A percentile compares a stretch with the other conserved stretches of the same genome.
phyloP scores from a whole-genome alignment of 2,797 vertebrate species.

The Anabas testudineus region DNA sequence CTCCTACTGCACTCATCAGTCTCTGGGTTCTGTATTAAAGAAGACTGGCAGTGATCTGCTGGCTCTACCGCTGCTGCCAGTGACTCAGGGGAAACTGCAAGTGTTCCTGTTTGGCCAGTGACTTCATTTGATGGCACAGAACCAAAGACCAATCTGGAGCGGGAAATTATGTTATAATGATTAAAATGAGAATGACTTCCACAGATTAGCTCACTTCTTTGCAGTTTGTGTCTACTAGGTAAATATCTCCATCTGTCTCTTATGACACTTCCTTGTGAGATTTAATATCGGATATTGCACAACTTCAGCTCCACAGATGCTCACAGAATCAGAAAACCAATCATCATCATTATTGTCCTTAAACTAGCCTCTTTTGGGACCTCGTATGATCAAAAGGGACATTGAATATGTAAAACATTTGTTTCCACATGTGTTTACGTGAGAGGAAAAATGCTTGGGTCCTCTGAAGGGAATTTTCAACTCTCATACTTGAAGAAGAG shows the following conservation, averaged over 20 bases:
- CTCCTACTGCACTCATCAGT: conserved; percentile 9
- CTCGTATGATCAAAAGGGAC: conserved; percentile 2
- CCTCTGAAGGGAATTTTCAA: conserved; percentile 53
- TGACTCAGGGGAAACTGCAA: conserved; percentile 58
- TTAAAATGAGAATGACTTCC: not conserved
- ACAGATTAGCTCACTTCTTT: conserved; percentile 7
- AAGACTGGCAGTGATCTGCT: conserved; percentile 28
- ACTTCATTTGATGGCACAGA: conserved; percentile 47
- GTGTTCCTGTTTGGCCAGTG: conserved; percentile 39
- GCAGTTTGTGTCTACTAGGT: not conserved
- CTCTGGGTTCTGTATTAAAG: conserved; percentile 20
- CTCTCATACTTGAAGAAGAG: conserved; percentile 64
- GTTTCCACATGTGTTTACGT: conserved; percentile 16
- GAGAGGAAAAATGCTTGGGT: conserved; percentile 22
- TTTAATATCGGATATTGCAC: not conserved
- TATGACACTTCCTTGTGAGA: not conserved
- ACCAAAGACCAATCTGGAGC: conserved; percentile 31
- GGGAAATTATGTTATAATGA: not conserved
- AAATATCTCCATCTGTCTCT: conserved; percentile 3
- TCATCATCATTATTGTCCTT: not conserved
- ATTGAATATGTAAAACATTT: conserved; percentile 48
- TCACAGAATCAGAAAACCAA: not conserved
- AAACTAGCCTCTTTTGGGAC: not conserved
- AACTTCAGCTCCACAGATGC: conserved; percentile 11
- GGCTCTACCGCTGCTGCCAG: conserved; percentile 46